Percentiles rank a stretch among this genome's conserved stretches.
phyloP scores from a whole-genome alignment of 1,140 invertebrate genomes.

The Carposina sasakii region DNA sequence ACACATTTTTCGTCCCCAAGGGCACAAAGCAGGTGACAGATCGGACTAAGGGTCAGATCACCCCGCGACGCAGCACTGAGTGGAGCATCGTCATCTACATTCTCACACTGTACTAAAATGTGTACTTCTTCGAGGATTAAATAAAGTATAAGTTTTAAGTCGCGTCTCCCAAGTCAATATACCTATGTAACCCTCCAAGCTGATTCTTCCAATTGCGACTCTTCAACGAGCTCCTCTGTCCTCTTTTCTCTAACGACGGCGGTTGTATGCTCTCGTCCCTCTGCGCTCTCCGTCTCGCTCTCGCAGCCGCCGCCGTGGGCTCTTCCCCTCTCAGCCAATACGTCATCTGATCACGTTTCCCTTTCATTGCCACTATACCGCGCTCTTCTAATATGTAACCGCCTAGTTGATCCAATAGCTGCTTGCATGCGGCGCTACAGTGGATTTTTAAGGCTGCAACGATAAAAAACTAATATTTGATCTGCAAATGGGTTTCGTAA shows the following conservation, averaged over 20 bases:
- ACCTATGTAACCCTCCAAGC: constrained; percentile 57
- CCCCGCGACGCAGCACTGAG: no score
- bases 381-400: constrained; percentile 86
- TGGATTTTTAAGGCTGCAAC: constrained; percentile 88
- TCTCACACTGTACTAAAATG: no score
- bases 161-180: no score
- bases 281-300: constrained; percentile 71
- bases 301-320: constrained; percentile 63
- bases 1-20: no score
- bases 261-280: constrained; percentile 55
- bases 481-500: no score
- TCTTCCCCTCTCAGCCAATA: constrained; percentile 91
- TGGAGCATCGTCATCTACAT: no score
- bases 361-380: constrained; percentile 89
- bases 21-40: no score
- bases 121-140: no score
- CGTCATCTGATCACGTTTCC: constrained; percentile 87
- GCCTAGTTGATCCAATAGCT: constrained; percentile 88
- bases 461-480: no score
- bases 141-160: no score
- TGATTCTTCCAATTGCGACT: constrained; percentile 62
- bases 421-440: constrained; percentile 88
- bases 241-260: constrained; percentile 28
- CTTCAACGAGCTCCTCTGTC: constrained; percentile 79
- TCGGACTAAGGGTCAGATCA: no score